Conservation (phyloP, 2,888 invertebrate species). For the Iphiclides podalirius region DNA sequence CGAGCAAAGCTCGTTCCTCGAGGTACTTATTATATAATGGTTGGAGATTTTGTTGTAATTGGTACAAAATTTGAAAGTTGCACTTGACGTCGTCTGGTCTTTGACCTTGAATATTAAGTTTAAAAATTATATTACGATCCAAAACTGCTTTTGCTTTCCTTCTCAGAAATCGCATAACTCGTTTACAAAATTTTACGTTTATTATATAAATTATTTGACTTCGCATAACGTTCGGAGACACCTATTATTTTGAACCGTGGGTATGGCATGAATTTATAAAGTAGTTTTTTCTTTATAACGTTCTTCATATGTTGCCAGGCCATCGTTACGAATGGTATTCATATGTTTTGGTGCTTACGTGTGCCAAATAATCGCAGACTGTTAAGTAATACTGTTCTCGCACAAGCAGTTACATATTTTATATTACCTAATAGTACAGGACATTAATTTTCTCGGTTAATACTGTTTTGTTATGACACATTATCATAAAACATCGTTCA, state of each 20-base stretch:
- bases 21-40: no score
- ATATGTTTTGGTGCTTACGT: constrained; percentile 9
- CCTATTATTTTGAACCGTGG: no score
- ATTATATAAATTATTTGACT: no score
- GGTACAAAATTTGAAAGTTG: constrained; percentile 15
- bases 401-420: not conserved
- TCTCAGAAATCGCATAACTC: constrained; percentile 6
- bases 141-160: constrained; percentile 11
- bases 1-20: no score
- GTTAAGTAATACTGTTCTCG: constrained; percentile 13
- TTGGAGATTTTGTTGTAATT: constrained; percentile 2
- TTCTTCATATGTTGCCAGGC: not conserved
- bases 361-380: constrained; percentile 5
- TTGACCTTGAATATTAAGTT: constrained; percentile 21
- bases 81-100: constrained; percentile 15
- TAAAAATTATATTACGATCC: constrained; percentile 16
- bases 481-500: not conserved
- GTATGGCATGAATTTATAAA: no score
- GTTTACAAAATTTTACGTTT: constrained; percentile 17
- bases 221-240: no score
- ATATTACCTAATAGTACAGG: constrained; percentile 7
- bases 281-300: not conserved
- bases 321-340: constrained; percentile 1
- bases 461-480: not conserved
- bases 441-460: not conserved